phyloP scores from a whole-genome alignment of 2,113 vertebrate genomes.

The Sterna hirundo region DNA sequence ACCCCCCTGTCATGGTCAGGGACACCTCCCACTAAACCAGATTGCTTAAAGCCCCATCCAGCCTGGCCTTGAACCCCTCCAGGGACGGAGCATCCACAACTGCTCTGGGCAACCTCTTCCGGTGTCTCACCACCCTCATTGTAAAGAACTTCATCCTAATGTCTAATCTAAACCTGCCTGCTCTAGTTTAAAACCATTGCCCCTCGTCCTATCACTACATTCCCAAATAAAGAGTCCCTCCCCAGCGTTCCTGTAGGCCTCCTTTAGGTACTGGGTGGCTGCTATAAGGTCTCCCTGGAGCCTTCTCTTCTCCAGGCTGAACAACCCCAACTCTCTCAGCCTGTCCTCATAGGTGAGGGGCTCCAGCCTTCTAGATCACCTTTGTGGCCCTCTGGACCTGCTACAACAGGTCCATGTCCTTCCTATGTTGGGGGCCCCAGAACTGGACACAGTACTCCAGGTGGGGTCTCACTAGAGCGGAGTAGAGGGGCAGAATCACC shows the following conservation, averaged over 20 bases:
- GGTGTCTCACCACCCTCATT: background rate
- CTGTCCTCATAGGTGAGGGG: no score
- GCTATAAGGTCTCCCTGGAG: no score
- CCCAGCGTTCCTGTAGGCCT: background rate
- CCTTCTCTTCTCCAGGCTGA: no score
- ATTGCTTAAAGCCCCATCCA: background rate
- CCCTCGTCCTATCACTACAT: background rate
- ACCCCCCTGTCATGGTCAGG: background rate
- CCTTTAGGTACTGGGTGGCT: background rate
- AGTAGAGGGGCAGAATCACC: no score
- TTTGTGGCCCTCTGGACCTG: no score
- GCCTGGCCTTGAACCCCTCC: background rate
- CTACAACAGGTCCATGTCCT: no score
- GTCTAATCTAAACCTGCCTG: background rate
- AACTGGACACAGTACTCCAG: no score
- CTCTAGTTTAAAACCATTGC: background rate
- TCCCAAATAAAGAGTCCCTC: background rate
- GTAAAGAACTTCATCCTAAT: background rate
- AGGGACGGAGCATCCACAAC: background rate
- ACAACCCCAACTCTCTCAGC: no score
- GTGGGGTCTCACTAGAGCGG: no score
- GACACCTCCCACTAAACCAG: background rate
- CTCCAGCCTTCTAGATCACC: no score
- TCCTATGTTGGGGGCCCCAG: no score
- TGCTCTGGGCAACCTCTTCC: background rate